A percentile compares a stretch with the other conserved stretches of the same genome.
phyloP scores from a whole-genome alignment of 2,797 vertebrate species.

The Phalanger gymnotis region DNA sequence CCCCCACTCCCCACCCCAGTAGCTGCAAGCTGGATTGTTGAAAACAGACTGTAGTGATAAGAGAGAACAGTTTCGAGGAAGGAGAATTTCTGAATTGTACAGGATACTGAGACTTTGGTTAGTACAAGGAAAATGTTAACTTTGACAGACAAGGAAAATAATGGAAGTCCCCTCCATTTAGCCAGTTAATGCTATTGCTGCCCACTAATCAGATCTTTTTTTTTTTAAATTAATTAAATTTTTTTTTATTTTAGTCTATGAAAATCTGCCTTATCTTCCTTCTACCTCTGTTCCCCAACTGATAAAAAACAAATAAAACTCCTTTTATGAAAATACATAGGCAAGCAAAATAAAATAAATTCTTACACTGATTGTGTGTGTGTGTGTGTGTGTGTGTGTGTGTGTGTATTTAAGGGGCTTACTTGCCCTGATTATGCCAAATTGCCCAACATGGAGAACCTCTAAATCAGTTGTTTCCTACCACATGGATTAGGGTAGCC shows the following conservation, averaged over 20 bases:
- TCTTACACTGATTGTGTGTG: not conserved
- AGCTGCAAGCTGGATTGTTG: too few relatives aligned
- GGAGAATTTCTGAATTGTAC: not conserved
- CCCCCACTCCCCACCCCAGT: too few relatives aligned
- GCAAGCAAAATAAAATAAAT: not conserved
- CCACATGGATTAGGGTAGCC: too few relatives aligned
- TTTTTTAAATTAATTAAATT: not conserved
- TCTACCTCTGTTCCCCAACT: not conserved
- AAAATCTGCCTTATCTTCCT: too few relatives aligned
- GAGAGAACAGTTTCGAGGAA: not conserved
- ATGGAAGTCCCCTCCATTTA: not conserved
- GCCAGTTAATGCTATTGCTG: not conserved
- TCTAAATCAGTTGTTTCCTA: too few relatives aligned
- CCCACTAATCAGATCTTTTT: not conserved
- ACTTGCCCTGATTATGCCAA: too few relatives aligned
- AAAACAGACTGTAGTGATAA: not conserved
- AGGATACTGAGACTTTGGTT: not conserved
- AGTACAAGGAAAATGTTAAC: not conserved
- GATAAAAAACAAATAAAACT: not conserved
- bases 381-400: too few relatives aligned
- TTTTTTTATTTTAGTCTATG: not conserved
- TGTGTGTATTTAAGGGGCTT: too few relatives aligned
- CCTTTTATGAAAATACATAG: not conserved
- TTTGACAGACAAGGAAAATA: not conserved
- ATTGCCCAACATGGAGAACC: too few relatives aligned